Evolutionary conservation across 2,113 vertebrate genomes (phyloP).

Genomic region (Caranx ignobilis): DNA sequence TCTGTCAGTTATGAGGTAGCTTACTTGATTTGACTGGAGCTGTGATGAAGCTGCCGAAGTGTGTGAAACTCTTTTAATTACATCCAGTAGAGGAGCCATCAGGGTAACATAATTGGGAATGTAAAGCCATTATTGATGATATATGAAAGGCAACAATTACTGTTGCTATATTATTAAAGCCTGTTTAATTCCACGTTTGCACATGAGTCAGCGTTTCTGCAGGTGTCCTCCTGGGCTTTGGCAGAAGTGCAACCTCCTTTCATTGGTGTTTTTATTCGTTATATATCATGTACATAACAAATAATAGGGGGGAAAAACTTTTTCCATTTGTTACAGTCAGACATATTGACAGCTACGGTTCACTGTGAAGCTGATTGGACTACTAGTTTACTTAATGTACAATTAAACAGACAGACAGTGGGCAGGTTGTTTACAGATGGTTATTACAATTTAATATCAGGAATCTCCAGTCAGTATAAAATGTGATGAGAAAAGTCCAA

Average conservation of each 20-base stretch:
- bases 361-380: background rate
- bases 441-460: conserved; percentile 35
- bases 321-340: background rate
- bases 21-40: background rate
- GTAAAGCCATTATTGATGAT: background rate
- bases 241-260: background rate
- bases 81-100: background rate
- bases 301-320: background rate
- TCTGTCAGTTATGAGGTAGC: too few relatives aligned
- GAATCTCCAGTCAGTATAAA: conserved; percentile 36
- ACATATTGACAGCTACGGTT: conserved; percentile 1
- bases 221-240: conserved; percentile 26
- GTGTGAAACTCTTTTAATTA: background rate
- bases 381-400: background rate
- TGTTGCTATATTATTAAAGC: background rate
- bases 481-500: conserved; percentile 25
- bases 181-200: conserved; percentile 1
- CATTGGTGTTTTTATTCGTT: background rate
- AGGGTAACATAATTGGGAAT: background rate
- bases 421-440: background rate
- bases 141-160: background rate
- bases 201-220: conserved; percentile 6
- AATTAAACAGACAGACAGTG: conserved; percentile 14
- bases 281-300: background rate
- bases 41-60: background rate